Evolutionary conservation across 1,140 invertebrate genomes (phyloP).

Genomic region (Trichogramma pretiosum): DNA sequence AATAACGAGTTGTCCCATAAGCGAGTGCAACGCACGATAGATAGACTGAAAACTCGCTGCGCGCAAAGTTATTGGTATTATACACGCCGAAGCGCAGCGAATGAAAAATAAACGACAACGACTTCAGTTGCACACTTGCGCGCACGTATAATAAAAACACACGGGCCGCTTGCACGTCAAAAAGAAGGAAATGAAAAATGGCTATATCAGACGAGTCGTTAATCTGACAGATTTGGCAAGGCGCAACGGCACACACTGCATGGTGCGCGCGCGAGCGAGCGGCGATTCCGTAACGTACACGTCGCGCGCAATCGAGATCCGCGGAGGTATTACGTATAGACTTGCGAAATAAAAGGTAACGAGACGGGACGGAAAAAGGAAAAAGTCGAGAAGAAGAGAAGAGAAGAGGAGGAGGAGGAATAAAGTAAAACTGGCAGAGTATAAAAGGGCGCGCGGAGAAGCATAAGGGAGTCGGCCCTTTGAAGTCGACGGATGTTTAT

Average conservation of each 20-base stretch:
- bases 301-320: neutral
- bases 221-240: slow-evolving; percentile 5
- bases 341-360: neutral
- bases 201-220: slow-evolving; percentile 2
- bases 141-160: neutral
- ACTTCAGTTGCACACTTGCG: neutral
- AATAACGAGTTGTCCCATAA: no score
- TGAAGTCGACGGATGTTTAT: slow-evolving; percentile 30
- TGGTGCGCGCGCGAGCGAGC: neutral
- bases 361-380: neutral
- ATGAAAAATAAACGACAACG: neutral
- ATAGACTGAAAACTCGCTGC: no score
- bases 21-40: no score
- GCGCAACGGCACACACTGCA: neutral
- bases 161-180: no score
- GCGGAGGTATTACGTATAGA: neutral
- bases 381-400: neutral
- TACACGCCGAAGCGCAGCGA: no score
- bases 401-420: neutral
- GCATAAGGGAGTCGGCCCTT: slow-evolving; percentile 23
- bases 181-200: no score
- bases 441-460: slow-evolving; percentile 7
- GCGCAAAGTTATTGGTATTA: no score
- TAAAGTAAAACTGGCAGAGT: slow-evolving; percentile 4
- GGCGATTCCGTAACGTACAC: neutral